phyloP scores from a whole-genome alignment of 2,113 vertebrate genomes.

The Hiodon tergisus region DNA sequence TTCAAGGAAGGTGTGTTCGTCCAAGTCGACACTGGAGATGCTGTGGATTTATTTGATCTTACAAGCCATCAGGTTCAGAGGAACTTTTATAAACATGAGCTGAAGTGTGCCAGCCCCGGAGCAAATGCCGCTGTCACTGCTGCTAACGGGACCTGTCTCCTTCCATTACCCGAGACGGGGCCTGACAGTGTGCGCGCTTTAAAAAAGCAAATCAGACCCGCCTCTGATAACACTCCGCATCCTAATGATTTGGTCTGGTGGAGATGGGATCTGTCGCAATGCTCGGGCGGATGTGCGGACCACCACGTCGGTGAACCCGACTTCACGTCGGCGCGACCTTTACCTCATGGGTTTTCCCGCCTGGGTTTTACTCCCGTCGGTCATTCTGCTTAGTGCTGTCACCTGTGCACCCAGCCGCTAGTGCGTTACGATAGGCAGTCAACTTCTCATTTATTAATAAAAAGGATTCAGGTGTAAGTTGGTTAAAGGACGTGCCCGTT shows the following conservation, averaged over 20 bases:
- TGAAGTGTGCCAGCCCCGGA: constrained; percentile 69
- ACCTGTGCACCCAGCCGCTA: not conserved
- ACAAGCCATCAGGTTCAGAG: constrained; percentile 71
- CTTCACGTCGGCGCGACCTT: not conserved
- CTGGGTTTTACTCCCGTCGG: not conserved
- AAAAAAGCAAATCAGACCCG: constrained; percentile 64
- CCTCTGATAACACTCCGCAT: constrained; percentile 58
- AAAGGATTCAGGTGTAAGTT: constrained; percentile 21
- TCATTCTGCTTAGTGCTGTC: not conserved
- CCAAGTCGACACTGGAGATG: constrained; percentile 53
- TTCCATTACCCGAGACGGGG: constrained; percentile 47
- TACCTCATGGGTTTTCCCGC: not conserved
- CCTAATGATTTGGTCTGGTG: constrained; percentile 53
- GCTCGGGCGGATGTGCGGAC: constrained; percentile 23
- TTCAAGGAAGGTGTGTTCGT: constrained; percentile 55
- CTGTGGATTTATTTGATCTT: constrained; percentile 70
- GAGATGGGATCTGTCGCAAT: constrained; percentile 52
- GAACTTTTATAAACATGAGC: constrained; percentile 69
- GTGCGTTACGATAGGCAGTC: not conserved
- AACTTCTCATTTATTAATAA: constrained; percentile 1
- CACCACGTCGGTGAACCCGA: not conserved
- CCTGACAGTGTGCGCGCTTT: constrained; percentile 63
- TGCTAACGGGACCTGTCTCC: constrained; percentile 55
- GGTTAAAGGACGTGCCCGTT: constrained; percentile 25
- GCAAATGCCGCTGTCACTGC: constrained; percentile 70